Evolutionary conservation across 64 coral and sea anemone genomes (phyloP).

Genomic region (Hydrozoanthus tunicans): DNA sequence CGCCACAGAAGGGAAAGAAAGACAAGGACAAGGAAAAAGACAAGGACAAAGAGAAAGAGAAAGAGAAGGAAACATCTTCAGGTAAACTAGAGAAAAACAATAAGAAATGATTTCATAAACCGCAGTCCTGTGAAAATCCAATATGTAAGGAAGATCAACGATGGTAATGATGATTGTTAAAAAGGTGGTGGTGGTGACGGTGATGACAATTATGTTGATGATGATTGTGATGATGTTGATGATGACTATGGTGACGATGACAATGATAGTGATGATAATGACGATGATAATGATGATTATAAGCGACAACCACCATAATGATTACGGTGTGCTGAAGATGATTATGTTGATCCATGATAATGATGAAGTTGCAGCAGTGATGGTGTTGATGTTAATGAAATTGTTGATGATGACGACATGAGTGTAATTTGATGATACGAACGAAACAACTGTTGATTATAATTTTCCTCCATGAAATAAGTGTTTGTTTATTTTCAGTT

Average conservation of each 20-base stretch:
- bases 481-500: too few relatives aligned
- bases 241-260: not conserved
- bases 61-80: conserved; percentile 59
- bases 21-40: conserved; percentile 87
- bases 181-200: not conserved
- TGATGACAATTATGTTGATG: not conserved
- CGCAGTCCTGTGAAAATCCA: not conserved
- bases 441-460: not conserved
- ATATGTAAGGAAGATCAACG: not conserved
- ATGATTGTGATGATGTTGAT: not conserved
- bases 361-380: not conserved
- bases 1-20: conserved; percentile 82
- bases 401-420: too few relatives aligned
- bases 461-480: not conserved
- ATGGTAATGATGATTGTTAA: not conserved
- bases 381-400: too few relatives aligned
- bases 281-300: not conserved
- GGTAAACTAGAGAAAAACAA: conserved; percentile 33
- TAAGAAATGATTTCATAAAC: conserved; percentile 3
- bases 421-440: not conserved
- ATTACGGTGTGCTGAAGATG: not conserved
- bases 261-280: not conserved
- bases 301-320: not conserved
- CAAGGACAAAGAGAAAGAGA: conserved; percentile 67
- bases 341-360: not conserved